These are phyloP conservation scores for Drosophila novamexicana DNA, from an alignment of 1,140 invertebrate genomes.

Conservation along the genomic window DNA sequence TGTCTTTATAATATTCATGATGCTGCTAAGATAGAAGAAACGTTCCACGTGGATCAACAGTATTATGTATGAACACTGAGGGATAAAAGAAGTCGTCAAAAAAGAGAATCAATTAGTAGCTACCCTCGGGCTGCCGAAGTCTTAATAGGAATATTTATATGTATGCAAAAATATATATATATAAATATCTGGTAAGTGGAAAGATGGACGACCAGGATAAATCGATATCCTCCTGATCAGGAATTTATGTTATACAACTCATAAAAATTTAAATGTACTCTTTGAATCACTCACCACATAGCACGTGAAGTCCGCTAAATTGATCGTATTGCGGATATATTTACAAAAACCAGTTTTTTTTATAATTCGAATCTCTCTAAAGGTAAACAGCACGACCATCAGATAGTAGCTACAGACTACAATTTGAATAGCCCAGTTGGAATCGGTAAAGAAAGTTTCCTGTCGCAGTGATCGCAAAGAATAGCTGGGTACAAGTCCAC, in stretches of 20 bases:
- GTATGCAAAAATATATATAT: no score
- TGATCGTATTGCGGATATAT: not conserved
- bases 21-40: not conserved
- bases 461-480: not conserved
- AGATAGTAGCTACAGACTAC: not conserved
- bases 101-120: no score
- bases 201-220: no score
- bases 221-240: no score
- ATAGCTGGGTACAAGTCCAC: conserved; percentile 1
- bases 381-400: not conserved
- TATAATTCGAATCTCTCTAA: not conserved
- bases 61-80: conserved; percentile 1
- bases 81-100: not conserved
- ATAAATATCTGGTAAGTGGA: no score
- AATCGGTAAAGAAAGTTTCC: conserved; percentile 2
- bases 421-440: not conserved
- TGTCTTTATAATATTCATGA: not conserved
- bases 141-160: no score
- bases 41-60: not conserved
- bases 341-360: not conserved
- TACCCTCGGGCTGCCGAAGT: no score
- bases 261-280: no score
- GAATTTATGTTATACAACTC: no score
- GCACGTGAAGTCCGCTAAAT: not conserved
- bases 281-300: conserved; percentile 3